These are phyloP conservation scores for Simalia tracyae DNA, from an alignment of 2,797 vertebrate species.

Conservation along the genomic window DNA sequence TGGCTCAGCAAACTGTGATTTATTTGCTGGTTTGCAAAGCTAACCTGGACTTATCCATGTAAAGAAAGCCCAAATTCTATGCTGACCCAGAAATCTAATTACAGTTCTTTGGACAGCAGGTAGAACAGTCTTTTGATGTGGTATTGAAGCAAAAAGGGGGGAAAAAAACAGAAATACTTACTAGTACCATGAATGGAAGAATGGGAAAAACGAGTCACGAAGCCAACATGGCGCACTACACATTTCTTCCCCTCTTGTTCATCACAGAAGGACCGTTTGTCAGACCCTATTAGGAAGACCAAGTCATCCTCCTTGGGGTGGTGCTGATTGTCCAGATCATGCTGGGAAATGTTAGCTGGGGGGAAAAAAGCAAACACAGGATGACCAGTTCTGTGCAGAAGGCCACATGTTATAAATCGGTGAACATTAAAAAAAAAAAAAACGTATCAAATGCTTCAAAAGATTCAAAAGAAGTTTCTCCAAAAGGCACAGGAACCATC, in stretches of 20 bases:
- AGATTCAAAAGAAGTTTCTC: neutral
- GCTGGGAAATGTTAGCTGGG: slow-evolving; percentile 59
- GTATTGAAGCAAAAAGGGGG: neutral
- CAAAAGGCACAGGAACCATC: too few species aligned
- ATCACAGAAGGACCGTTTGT: slow-evolving; percentile 55
- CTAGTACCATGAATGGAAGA: slow-evolving; percentile 42
- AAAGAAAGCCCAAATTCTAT: neutral
- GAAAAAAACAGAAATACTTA: slow-evolving; percentile 56
- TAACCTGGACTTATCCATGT: neutral
- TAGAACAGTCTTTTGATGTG: neutral
- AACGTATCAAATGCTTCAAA: neutral
- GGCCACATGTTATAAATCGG: neutral
- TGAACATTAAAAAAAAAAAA: too few species aligned
- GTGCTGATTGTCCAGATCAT: slow-evolving; percentile 70
- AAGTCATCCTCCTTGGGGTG: slow-evolving; percentile 85
- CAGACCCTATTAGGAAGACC: slow-evolving; percentile 75
- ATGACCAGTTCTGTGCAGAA: neutral
- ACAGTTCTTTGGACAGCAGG: neutral
- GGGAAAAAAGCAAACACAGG: neutral
- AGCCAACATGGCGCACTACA: slow-evolving; percentile 66
- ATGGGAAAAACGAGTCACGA: slow-evolving; percentile 71
- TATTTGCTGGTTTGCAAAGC: too few species aligned
- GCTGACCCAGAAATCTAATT: neutral
- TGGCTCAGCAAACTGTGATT: too few species aligned
- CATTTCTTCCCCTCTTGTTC: slow-evolving; percentile 5